These are phyloP conservation scores for Echinops telfairi DNA, from an alignment of 2,113 vertebrate genomes.

Conservation along the genomic window DNA sequence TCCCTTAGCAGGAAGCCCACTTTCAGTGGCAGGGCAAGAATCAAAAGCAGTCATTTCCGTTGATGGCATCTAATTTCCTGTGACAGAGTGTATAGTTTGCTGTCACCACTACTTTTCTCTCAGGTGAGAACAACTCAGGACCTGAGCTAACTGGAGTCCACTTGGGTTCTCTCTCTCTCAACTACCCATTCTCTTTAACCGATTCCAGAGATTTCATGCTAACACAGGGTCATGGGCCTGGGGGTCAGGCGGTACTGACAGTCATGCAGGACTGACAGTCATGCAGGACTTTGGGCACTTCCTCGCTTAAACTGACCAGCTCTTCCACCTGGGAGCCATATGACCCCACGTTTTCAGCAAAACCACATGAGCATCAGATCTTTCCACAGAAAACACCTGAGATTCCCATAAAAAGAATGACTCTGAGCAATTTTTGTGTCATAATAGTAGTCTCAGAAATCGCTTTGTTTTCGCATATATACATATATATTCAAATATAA, in stretches of 20 bases:
- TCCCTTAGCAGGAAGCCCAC: constrained; percentile 24
- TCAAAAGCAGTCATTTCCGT: constrained; percentile 34
- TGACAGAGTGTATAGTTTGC: background rate
- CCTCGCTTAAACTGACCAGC: background rate
- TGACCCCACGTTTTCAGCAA: background rate
- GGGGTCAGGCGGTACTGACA: background rate
- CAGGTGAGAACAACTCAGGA: background rate
- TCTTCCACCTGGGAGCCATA: background rate
- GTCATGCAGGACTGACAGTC: background rate
- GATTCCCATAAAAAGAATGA: background rate
- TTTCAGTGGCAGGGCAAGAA: background rate
- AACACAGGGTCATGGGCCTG: background rate
- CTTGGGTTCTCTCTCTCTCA: background rate
- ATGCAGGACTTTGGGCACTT: background rate
- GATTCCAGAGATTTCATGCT: background rate
- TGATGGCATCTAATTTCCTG: constrained; percentile 56
- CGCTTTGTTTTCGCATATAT: no score
- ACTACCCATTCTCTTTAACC: background rate
- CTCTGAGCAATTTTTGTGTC: background rate
- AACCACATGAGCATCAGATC: background rate
- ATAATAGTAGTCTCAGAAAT: no score
- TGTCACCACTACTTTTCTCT: constrained; percentile 26
- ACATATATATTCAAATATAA: no score
- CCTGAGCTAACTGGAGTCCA: background rate
- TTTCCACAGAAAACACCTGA: background rate